Conservation (phyloP, 2,888 invertebrate genomes). For the Spodoptera littoralis region DNA sequence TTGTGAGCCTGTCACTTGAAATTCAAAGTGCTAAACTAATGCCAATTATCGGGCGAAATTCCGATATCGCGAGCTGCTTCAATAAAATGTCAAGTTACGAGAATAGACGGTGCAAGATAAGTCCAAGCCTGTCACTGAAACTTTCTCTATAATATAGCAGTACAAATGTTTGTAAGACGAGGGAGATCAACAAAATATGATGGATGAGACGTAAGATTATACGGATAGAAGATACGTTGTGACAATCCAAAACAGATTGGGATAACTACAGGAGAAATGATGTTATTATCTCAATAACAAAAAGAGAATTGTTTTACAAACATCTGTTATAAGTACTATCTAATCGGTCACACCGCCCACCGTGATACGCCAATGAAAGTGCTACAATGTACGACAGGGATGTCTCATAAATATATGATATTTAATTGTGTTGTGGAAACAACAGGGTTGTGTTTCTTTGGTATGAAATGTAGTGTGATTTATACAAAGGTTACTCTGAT, state of each 20-base stretch:
- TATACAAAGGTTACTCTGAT: too few species aligned
- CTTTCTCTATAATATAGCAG: conserved; percentile 20
- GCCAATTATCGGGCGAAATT: conserved; percentile 8
- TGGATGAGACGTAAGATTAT: conserved; percentile 1
- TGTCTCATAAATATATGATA: conserved; percentile 11
- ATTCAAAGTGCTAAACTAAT: conserved; percentile 8
- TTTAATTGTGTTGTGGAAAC: neutral
- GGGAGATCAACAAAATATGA: too few species aligned
- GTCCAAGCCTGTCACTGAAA: conserved; percentile 18
- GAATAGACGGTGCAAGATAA: conserved; percentile 7
- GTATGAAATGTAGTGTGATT: too few species aligned
- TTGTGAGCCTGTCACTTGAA: conserved; percentile 2
- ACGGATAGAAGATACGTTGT: neutral
- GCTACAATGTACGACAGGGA: conserved; percentile 26
- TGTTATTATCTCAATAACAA: too few species aligned
- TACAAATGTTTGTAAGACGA: too few species aligned
- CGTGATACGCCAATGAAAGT: conserved; percentile 38
- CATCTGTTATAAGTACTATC: conserved; percentile 15
- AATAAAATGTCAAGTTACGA: conserved; percentile 19
- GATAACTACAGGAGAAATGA: too few species aligned
- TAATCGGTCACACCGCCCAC: conserved; percentile 34
- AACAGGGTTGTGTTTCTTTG: neutral
- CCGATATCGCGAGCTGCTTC: neutral
- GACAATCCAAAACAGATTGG: too few species aligned
- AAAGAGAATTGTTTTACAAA: conserved; percentile 14